These are phyloP conservation scores for Hypocryptadius cinnamomeus DNA, from an alignment of 2,113 vertebrate genomes.

Conservation along the genomic window DNA sequence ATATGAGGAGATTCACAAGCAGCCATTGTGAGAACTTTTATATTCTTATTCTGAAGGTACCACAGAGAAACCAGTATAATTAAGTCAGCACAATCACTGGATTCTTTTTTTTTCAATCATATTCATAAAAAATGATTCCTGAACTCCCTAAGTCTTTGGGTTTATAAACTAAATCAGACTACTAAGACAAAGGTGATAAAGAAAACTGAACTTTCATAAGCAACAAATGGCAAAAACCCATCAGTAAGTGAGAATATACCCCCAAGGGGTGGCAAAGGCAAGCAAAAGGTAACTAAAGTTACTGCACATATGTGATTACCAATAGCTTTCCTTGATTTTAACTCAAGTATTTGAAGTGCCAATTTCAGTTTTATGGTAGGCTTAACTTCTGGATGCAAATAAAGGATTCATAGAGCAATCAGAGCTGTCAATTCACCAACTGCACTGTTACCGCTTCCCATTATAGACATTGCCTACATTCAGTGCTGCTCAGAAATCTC, in stretches of 20 bases:
- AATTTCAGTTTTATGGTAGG: background rate
- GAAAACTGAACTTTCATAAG: background rate
- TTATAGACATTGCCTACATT: slow-evolving; percentile 6
- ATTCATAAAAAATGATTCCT: background rate
- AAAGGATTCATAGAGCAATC: background rate
- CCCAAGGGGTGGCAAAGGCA: background rate
- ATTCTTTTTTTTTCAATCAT: background rate
- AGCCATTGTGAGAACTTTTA: background rate
- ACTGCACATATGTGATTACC: background rate
- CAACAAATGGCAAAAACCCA: background rate
- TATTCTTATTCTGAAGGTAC: background rate
- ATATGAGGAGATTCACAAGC: background rate
- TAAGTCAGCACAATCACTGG: background rate
- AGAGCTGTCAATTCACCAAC: slow-evolving; percentile 38
- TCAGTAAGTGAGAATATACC: background rate
- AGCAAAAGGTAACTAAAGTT: background rate
- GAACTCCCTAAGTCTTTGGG: background rate
- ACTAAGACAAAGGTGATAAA: background rate
- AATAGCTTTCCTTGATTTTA: background rate
- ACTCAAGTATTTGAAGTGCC: background rate
- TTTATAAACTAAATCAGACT: background rate
- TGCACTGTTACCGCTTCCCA: background rate
- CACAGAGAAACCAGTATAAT: background rate
- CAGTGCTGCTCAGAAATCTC: background rate
- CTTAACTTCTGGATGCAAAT: background rate